Base-by-base conservation (phyloP, 2,797 vertebrate species). In the Numenius phaeopus region DNA sequence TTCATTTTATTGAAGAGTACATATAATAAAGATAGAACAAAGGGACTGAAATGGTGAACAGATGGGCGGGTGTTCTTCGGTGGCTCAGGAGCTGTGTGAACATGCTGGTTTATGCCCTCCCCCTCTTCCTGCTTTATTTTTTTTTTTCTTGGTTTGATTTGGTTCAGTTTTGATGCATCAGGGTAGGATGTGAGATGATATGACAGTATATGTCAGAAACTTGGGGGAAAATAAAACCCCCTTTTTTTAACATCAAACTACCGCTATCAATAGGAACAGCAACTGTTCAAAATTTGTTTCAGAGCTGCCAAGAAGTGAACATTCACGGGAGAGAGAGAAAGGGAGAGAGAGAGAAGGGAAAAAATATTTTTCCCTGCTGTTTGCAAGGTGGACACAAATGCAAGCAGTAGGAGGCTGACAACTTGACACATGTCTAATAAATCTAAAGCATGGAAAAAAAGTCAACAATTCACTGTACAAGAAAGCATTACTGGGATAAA, bases 361-460 rank as follows among this genome's bases (percentile, higher is more conserved):
- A 98, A 98, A 98, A 97, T 97, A 97, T 97, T 98, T 97, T 98
- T 97, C 92, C 97, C 96, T 97, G 97, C 98, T 98, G 98, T 98
- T 98, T 98, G 97, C 98, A 98, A 98, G 98, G 98, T 98, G 98
- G 98, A 98, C 98, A 98, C 98, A 98, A 98, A 98, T 98, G 97
- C 95, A 95, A 96, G 87, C 98, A 8, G 97, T 97, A 95, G 98
- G 98, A 98, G 98, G 98, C 72, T 98, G 98, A 98, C 98, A 98
- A 96, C 95, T 98, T 98, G 98, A 98, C 98, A 98, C 97, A 98
- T 98, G 98, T 98, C 98, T 98, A 98, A 98, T 98, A 98, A 98
- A 98, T 98, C 97, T 96, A 98, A 97, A 97, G 97, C 97, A 96
- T 54, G 86, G 90, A 81, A 94, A 96, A 98, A 94, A 97, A 98